Conservation (phyloP, 1,140 invertebrate genomes). For the Rhopalosiphum padi region DNA sequence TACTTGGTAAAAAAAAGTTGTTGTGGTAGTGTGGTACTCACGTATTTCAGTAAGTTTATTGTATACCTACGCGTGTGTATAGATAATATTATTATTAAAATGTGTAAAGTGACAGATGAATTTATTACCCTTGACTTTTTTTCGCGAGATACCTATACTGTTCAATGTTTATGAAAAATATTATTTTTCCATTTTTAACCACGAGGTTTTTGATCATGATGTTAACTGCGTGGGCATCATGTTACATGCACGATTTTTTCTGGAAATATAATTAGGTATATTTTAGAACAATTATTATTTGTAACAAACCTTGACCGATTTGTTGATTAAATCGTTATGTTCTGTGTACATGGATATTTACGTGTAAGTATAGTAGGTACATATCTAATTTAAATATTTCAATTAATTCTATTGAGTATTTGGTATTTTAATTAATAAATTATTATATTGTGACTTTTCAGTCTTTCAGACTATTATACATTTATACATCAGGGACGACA, state of each 20-base stretch:
- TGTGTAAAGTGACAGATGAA: background rate
- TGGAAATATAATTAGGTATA: background rate
- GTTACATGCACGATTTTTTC: background rate
- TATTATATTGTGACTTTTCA: background rate
- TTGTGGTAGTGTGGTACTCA: background rate
- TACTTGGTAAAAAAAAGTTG: background rate
- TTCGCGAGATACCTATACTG: background rate
- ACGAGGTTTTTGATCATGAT: background rate
- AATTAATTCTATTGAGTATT: background rate
- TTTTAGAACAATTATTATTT: background rate
- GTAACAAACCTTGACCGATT: background rate
- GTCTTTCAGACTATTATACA: background rate
- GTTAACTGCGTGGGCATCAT: background rate
- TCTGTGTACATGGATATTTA: background rate
- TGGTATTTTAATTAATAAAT: background rate
- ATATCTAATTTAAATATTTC: background rate
- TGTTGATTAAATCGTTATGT: background rate
- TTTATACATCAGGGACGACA: background rate
- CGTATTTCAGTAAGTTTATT: background rate
- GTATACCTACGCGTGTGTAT: background rate
- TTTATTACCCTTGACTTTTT: background rate
- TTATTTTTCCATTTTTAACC: background rate
- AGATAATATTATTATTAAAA: background rate
- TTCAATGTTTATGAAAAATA: background rate
- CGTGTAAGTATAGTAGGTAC: background rate